Evolutionary conservation across 2,888 invertebrate genomes (phyloP).

Genomic region (Nomada lathburiana): DNA sequence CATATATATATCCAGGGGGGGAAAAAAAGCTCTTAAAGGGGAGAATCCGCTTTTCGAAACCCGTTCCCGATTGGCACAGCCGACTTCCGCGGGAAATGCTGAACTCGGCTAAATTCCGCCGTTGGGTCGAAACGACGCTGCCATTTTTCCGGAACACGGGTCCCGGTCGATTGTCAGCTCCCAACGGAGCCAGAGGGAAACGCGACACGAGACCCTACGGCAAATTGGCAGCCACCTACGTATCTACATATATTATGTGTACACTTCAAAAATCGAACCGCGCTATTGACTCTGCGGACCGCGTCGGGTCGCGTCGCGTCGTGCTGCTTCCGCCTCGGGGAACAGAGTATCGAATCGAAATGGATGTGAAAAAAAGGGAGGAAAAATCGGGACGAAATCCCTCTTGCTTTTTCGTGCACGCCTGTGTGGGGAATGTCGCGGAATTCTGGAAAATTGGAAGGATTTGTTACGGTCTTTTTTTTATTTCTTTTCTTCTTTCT

Average conservation of each 20-base stretch:
- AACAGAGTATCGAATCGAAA: conserved; percentile 14
- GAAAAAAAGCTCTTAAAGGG: conserved; percentile 24
- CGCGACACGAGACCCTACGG: conserved; percentile 3
- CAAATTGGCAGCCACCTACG: conserved; percentile 51
- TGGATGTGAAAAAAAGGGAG: not conserved
- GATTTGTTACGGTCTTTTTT: too few species aligned
- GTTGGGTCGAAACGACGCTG: conserved; percentile 6
- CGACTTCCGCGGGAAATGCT: conserved; percentile 35
- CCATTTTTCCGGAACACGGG: conserved; percentile 28
- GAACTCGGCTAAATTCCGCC: conserved; percentile 40
- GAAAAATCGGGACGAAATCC: not conserved
- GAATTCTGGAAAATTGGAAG: not conserved
- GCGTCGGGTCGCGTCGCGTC: not conserved
- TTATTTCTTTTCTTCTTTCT: too few species aligned
- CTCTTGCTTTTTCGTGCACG: not conserved
- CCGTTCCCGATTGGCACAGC: conserved; percentile 3
- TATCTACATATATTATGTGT: conserved; percentile 52
- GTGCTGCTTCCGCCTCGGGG: conserved; percentile 1
- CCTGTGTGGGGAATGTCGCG: not conserved
- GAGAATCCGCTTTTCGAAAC: conserved; percentile 16
- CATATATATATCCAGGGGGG: not conserved
- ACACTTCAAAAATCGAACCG: conserved; percentile 44
- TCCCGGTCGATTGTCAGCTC: conserved; percentile 27
- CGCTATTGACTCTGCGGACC: conserved; percentile 38
- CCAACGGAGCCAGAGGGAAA: conserved; percentile 26